A percentile compares a stretch with the other conserved stretches of the same genome.
These are phyloP conservation scores for Leptocoma aspasia DNA, from an alignment of 2,113 vertebrate species.

Conservation along the genomic window DNA sequence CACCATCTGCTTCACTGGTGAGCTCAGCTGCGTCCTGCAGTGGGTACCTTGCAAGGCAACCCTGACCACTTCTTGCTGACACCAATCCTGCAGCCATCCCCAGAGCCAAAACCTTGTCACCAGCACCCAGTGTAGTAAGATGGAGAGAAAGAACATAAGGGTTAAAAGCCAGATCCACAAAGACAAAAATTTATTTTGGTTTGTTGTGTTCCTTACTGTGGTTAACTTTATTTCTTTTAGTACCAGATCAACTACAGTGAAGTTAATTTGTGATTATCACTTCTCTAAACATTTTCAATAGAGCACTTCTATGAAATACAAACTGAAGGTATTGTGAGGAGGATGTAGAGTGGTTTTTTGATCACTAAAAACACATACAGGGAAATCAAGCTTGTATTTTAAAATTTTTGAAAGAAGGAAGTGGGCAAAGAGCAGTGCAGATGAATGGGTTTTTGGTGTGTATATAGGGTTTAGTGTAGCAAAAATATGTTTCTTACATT, in stretches of 20 bases:
- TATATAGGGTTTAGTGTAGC: not conserved
- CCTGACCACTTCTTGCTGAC: not conserved
- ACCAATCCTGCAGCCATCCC: not conserved
- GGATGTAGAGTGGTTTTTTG: not conserved
- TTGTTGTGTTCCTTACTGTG: not conserved
- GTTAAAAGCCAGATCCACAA: not conserved
- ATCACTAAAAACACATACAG: not conserved
- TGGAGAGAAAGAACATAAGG: not conserved
- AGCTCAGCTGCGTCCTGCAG: not conserved
- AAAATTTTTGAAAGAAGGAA: not conserved
- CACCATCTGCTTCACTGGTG: not conserved
- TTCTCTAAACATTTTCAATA: not conserved
- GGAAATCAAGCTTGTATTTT: not conserved
- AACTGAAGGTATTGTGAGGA: not conserved
- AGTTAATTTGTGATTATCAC: not conserved
- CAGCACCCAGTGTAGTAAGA: not conserved
- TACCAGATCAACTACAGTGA: not conserved
- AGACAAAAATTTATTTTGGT: not conserved
- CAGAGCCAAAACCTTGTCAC: not conserved
- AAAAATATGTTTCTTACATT: not conserved
- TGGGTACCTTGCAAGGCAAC: not conserved
- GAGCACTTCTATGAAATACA: not conserved
- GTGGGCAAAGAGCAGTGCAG: not conserved
- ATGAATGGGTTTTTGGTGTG: accelerated
- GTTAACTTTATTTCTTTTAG: not conserved